Percentiles rank a stretch among this genome's conserved stretches.
Conservation (phyloP, 2,888 invertebrate species). For the Cantharis nigra region DNA sequence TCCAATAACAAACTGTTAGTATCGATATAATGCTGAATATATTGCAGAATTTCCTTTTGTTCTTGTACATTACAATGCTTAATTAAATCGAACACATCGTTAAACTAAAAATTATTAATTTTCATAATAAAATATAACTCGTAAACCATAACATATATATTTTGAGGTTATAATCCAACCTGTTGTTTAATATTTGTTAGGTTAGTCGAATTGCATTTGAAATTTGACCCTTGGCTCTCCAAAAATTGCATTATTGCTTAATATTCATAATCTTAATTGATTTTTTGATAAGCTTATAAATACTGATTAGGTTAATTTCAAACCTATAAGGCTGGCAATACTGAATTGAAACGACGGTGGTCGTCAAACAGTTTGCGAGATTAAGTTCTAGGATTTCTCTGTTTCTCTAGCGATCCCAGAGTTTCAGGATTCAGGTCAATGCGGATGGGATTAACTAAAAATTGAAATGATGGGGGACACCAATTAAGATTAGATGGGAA, state of each 20-base stretch:
- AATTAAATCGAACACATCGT: slow-evolving; percentile 31
- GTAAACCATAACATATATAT: not conserved
- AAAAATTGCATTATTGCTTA: not conserved
- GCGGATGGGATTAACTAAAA: no score
- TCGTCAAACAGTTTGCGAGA: not conserved
- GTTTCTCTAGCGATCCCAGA: no score
- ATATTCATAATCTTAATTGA: not conserved
- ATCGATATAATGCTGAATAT: slow-evolving; percentile 17
- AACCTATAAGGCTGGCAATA: not conserved
- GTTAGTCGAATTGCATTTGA: not conserved
- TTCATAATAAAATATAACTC: no score
- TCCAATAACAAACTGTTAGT: not conserved
- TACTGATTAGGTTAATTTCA: not conserved
- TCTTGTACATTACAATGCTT: slow-evolving; percentile 34
- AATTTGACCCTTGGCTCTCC: not conserved
- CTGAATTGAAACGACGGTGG: not conserved
- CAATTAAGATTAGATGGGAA: no score
- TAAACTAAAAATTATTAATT: slow-evolving; percentile 26
- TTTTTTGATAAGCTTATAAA: not conserved
- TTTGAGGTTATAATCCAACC: not conserved
- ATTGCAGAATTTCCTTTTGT: slow-evolving; percentile 36
- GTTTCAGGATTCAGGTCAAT: no score
- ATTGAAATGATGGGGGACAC: no score
- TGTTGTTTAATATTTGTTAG: not conserved
- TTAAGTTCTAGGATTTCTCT: no score